Evolutionary conservation across 2,888 invertebrate species (phyloP).

Genomic region (Elgonia sp.): DNA sequence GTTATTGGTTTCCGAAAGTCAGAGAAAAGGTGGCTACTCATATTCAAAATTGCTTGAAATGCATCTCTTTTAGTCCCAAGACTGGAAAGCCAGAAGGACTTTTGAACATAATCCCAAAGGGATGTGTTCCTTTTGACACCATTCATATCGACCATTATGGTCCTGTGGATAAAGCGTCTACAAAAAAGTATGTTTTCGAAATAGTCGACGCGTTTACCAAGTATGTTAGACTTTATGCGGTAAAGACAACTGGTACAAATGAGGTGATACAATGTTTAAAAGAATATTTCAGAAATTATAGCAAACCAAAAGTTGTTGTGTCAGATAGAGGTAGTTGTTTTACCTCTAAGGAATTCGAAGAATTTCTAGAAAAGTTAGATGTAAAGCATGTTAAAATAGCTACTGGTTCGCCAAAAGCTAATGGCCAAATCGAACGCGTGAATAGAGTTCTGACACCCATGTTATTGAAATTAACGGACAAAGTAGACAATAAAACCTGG

Average conservation of each 20-base stretch:
- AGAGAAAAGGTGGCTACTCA: constrained; percentile 40
- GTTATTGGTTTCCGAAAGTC: constrained; percentile 71
- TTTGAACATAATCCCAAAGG: constrained; percentile 58
- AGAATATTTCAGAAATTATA: constrained; percentile 11
- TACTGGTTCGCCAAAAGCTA: constrained; percentile 45
- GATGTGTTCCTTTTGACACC: constrained; percentile 13
- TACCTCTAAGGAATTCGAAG: background rate
- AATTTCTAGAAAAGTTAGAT: constrained; percentile 10
- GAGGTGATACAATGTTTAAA: constrained; percentile 16
- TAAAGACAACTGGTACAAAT: background rate
- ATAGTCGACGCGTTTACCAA: constrained; percentile 26
- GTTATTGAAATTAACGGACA: constrained; percentile 50
- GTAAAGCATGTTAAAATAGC: constrained; percentile 38
- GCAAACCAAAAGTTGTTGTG: constrained; percentile 1
- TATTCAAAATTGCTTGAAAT: constrained; percentile 74
- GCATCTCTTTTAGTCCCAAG: constrained; percentile 64
- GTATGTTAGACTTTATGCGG: constrained; percentile 11
- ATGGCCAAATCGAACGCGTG: constrained; percentile 71
- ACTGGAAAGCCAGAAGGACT: constrained; percentile 62
- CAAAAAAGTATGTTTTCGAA: constrained; percentile 26
- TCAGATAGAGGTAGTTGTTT: constrained; percentile 8
- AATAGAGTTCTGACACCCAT: constrained; percentile 63
- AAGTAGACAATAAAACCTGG: constrained; percentile 53
- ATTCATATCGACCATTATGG: constrained; percentile 52
- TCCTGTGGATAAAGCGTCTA: background rate